Evolutionary conservation across 2,888 invertebrate species (phyloP).

Genomic region (Rhingia rostrata): DNA sequence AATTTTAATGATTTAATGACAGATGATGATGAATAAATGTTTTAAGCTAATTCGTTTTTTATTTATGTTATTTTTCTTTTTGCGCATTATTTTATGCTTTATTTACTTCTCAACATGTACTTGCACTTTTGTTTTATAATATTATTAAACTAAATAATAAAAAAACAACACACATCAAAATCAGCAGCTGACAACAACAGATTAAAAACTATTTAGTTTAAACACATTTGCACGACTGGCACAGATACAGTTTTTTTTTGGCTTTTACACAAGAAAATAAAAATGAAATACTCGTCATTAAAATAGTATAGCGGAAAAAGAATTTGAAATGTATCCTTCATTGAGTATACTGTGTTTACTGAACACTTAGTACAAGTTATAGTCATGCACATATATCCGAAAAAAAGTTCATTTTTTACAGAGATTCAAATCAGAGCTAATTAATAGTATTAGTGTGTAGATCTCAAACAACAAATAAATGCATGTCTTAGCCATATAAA

Average conservation of each 20-base stretch:
- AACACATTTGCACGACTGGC: conserved; percentile 55
- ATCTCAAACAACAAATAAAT: conserved; percentile 53
- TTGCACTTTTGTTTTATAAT: conserved; percentile 40
- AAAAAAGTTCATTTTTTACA: conserved; percentile 25
- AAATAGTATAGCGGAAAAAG: conserved; percentile 27
- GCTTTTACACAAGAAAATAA: conserved; percentile 41
- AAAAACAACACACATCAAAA: conserved; percentile 68
- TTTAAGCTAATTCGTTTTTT: conserved; percentile 25
- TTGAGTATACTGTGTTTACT: conserved; percentile 1
- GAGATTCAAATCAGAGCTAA: conserved; percentile 25
- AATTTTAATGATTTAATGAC: conserved; percentile 47
- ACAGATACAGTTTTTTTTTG: conserved; percentile 43
- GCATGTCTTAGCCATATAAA: conserved; percentile 53
- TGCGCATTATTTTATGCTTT: conserved; percentile 17
- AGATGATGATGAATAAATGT: conserved; percentile 32
- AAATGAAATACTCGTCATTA: conserved; percentile 26
- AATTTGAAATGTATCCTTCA: neutral
- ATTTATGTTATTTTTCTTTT: conserved; percentile 11
- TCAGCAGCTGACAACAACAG: conserved; percentile 66
- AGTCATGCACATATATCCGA: conserved; percentile 42
- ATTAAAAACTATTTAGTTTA: conserved; percentile 59
- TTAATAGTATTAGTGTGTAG: conserved; percentile 33
- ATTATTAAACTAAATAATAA: conserved; percentile 60
- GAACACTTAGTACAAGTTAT: conserved; percentile 43
- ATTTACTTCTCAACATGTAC: conserved; percentile 39